phyloP scores from a whole-genome alignment of 1,140 invertebrate genomes.

The Trissolcus basalis region DNA sequence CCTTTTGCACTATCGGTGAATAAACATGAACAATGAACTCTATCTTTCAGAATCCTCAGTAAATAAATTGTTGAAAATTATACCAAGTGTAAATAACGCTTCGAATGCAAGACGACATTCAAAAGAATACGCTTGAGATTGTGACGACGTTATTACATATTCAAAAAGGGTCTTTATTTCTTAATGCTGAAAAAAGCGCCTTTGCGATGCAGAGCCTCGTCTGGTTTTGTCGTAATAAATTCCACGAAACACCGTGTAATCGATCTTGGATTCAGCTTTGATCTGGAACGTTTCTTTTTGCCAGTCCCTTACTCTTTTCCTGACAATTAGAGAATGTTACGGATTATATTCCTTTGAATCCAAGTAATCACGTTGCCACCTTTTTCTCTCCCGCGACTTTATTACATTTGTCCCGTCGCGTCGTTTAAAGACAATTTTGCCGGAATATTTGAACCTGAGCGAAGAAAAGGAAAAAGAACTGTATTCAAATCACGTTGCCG shows the following conservation, averaged over 20 bases:
- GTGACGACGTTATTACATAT: conserved; percentile 43
- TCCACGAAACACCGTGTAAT: conserved; percentile 28
- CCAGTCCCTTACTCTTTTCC: conserved; percentile 33
- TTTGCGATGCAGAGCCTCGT: conserved; percentile 37
- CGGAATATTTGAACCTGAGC: conserved; percentile 29
- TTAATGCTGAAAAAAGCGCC: conserved; percentile 15
- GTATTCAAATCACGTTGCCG: conserved; percentile 40
- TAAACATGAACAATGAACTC: not conserved
- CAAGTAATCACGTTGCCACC: conserved; percentile 39
- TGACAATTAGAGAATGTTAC: conserved; percentile 39
- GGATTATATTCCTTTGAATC: conserved; percentile 42
- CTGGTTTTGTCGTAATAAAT: conserved; percentile 34
- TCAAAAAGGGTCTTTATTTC: conserved; percentile 42
- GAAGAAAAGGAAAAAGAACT: conserved; percentile 1
- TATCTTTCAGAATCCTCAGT: conserved; percentile 3
- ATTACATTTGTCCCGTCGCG: conserved; percentile 34
- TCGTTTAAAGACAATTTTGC: conserved; percentile 25
- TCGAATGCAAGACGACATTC: conserved; percentile 2
- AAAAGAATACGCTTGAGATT: conserved; percentile 39
- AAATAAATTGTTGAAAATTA: conserved; percentile 35
- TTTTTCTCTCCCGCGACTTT: conserved; percentile 23
- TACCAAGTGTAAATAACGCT: conserved; percentile 12
- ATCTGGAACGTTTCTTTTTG: conserved; percentile 15
- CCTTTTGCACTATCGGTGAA: too few species aligned
- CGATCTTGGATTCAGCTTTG: conserved; percentile 38